Evolutionary conservation across 2,797 vertebrate species (phyloP).

Genomic region (Hybognathus amarus): DNA sequence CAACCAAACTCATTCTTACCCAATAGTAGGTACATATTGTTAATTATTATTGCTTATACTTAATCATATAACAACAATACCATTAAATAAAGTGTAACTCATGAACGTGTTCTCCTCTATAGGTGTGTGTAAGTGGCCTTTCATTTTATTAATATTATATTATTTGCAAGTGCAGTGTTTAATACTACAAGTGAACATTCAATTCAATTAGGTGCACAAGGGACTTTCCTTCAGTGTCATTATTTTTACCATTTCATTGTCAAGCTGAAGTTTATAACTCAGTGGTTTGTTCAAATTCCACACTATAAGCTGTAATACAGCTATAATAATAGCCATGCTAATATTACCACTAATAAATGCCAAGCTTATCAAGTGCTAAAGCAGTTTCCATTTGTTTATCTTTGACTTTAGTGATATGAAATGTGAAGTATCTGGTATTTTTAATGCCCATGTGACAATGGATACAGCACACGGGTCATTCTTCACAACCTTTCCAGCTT

Average conservation of each 20-base stretch:
- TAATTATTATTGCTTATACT: background rate
- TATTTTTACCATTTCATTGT: background rate
- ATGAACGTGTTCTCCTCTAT: background rate
- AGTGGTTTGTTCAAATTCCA: background rate
- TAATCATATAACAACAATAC: background rate
- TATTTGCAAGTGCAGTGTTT: no score
- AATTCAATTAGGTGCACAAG: background rate
- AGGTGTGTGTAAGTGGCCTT: no score
- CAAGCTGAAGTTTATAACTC: background rate
- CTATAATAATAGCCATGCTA: background rate
- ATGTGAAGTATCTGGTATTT: conserved; percentile 20
- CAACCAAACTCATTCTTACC: no score
- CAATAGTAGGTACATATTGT: no score
- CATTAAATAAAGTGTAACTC: background rate
- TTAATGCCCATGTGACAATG: conserved; percentile 52
- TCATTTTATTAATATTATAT: no score
- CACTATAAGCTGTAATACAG: background rate
- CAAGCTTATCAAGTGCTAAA: conserved; percentile 31
- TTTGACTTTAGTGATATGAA: conserved; percentile 28
- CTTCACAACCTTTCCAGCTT: conserved; percentile 57
- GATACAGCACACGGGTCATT: conserved; percentile 53
- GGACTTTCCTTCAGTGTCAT: background rate
- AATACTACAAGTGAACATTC: background rate
- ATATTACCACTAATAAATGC: background rate
- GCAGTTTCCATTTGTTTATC: conserved; percentile 26